A percentile compares a stretch with the other conserved stretches of the same genome.
Conservation (phyloP, 2,888 invertebrate species). For the Hylaea fasciaria region DNA sequence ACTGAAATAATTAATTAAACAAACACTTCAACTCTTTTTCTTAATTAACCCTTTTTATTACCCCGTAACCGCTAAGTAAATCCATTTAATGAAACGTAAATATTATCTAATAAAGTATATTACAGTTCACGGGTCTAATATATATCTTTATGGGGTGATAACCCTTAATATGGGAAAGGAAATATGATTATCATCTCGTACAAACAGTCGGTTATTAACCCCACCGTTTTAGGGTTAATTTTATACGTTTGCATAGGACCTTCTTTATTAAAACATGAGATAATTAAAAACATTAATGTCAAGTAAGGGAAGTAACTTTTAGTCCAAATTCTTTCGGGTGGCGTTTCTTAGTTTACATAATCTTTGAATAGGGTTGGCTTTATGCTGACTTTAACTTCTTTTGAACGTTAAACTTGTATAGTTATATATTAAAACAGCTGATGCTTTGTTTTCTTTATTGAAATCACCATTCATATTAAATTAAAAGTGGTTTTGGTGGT, state of each 20-base stretch:
- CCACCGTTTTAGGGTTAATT: slow-evolving; percentile 54
- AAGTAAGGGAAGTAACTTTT: slow-evolving; percentile 37
- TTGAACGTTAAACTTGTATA: slow-evolving; percentile 12
- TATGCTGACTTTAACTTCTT: slow-evolving; percentile 30
- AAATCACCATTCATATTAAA: no score
- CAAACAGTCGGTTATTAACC: slow-evolving; percentile 65
- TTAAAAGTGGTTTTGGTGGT: no score
- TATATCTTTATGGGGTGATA: slow-evolving; percentile 75
- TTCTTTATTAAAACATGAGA: slow-evolving; percentile 66
- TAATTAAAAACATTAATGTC: slow-evolving; percentile 60
- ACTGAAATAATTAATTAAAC: slow-evolving; percentile 5
- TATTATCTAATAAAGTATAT: slow-evolving; percentile 73
- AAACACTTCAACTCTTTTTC: slow-evolving; percentile 19
- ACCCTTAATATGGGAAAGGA: slow-evolving; percentile 70
- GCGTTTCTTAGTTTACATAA: slow-evolving; percentile 41
- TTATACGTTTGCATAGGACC: slow-evolving; percentile 62
- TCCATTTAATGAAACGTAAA: slow-evolving; percentile 71
- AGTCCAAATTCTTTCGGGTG: no score
- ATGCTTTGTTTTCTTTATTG: background rate
- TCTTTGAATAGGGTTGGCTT: slow-evolving; percentile 36
- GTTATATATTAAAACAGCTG: background rate
- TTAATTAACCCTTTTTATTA: slow-evolving; percentile 37
- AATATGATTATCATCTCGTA: slow-evolving; percentile 73
- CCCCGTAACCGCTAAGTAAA: slow-evolving; percentile 46
- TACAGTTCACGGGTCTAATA: slow-evolving; percentile 53